phyloP scores from a whole-genome alignment of 2,797 vertebrate genomes.

The Gymnothorax javanicus region DNA sequence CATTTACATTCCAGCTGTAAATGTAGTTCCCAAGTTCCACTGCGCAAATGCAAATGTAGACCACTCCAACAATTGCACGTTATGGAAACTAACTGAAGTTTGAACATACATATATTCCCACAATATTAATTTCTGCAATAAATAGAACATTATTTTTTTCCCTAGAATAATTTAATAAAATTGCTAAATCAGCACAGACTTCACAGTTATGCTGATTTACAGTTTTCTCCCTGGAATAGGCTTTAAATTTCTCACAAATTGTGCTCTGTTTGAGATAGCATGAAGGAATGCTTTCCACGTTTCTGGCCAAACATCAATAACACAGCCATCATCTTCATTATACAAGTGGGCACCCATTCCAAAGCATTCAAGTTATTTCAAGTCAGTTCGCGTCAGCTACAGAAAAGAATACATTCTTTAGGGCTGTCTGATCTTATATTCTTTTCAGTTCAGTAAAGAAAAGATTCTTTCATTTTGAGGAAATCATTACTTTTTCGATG shows the following conservation, averaged over 20 bases:
- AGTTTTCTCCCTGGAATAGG: not conserved
- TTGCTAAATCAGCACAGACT: not conserved
- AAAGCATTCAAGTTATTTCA: not conserved
- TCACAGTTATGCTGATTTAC: not conserved
- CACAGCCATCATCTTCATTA: constrained; percentile 10
- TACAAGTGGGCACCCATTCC: constrained; percentile 4
- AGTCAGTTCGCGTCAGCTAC: constrained; percentile 17
- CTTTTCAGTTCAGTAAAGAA: constrained; percentile 9
- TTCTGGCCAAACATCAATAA: constrained; percentile 25
- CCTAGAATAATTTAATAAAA: not conserved
- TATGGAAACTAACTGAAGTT: not conserved
- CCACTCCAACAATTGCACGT: not conserved
- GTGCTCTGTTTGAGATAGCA: not conserved
- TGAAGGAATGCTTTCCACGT: constrained; percentile 21
- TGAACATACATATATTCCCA: not conserved
- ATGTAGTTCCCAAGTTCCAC: not conserved
- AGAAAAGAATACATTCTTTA: constrained; percentile 25
- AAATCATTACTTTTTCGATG: constrained; percentile 20
- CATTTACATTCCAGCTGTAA: not conserved
- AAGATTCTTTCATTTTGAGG: constrained; percentile 11
- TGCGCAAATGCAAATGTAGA: not conserved
- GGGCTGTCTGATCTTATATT: constrained; percentile 25
- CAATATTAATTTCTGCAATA: not conserved
- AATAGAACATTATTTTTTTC: not conserved
- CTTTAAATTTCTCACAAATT: not conserved